phyloP scores from a whole-genome alignment of 1,140 invertebrate genomes.

The Drosophila ohnishii region DNA sequence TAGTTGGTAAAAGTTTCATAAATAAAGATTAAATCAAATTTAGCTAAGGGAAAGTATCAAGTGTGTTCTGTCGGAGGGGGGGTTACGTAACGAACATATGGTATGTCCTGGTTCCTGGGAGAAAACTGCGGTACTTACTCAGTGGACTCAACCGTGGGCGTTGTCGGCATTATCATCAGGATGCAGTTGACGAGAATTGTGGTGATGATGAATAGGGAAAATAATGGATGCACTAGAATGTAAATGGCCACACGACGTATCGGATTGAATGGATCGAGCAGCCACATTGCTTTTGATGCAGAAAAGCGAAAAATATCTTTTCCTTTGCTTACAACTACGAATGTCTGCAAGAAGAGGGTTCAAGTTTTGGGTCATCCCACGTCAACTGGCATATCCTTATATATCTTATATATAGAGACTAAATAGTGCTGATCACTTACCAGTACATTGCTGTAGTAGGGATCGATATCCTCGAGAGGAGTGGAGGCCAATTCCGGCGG shows the following conservation, averaged over 20 bases:
- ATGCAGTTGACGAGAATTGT: slow-evolving; percentile 99
- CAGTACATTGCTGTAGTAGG: slow-evolving; percentile 95
- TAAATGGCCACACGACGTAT: slow-evolving; percentile 98
- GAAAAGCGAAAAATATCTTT: slow-evolving; percentile 99
- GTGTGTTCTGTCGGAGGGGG: slow-evolving; percentile 18
- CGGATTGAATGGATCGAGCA: slow-evolving; percentile 98
- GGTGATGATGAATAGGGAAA: slow-evolving; percentile 98
- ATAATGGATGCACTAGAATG: slow-evolving; percentile 98
- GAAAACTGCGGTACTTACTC: slow-evolving; percentile 90
- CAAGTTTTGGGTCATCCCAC: slow-evolving; percentile 16
- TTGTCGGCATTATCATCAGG: slow-evolving; percentile 98
- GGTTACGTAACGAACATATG: background rate
- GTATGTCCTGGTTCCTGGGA: background rate
- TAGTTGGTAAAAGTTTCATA: slow-evolving; percentile 10
- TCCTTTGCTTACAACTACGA: slow-evolving; percentile 98
- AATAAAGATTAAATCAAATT: slow-evolving; percentile 24
- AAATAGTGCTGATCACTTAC: slow-evolving; percentile 84
- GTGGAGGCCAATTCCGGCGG: slow-evolving; percentile 95
- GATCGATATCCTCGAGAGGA: slow-evolving; percentile 97
- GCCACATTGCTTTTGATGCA: slow-evolving; percentile 96
- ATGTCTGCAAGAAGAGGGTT: slow-evolving; percentile 90
- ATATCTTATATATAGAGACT: background rate
- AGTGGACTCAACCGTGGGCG: slow-evolving; percentile 96
- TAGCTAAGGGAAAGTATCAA: slow-evolving; percentile 24
- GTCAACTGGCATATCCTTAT: background rate